Evolutionary conservation across 2,888 invertebrate species (phyloP).

Genomic region (Pediacus dermestoides): DNA sequence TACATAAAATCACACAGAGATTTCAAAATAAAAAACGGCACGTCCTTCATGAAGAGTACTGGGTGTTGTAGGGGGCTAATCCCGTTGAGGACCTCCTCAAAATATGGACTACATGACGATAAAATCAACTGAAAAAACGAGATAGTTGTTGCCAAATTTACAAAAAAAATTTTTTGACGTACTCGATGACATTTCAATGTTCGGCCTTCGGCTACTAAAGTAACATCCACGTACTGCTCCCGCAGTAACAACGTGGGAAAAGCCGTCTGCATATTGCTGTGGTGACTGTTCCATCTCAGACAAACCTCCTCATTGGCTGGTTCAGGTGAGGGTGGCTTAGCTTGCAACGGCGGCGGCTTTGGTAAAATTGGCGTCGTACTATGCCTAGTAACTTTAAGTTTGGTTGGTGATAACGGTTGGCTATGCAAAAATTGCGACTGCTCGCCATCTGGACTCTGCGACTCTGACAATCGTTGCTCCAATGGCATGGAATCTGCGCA

Average conservation of each 20-base stretch:
- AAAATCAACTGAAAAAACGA: constrained; percentile 51
- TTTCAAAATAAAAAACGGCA: constrained; percentile 53
- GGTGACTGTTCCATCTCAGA: constrained; percentile 57
- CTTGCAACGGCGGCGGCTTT: constrained; percentile 14
- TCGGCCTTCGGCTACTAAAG: constrained; percentile 54
- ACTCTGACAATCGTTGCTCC: constrained; percentile 30
- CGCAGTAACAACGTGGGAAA: constrained; percentile 52
- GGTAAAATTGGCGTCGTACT: constrained; percentile 16
- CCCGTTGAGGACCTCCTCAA: constrained; percentile 50
- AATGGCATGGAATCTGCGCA: constrained; percentile 41
- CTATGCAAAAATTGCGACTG: constrained; percentile 33
- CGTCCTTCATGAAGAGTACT: constrained; percentile 52
- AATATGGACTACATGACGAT: constrained; percentile 54
- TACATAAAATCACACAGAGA: constrained; percentile 55
- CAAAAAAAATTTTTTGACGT: constrained; percentile 13
- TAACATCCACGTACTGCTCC: constrained; percentile 56
- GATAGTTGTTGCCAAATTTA: constrained; percentile 9
- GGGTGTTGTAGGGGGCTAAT: constrained; percentile 51
- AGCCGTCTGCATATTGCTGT: constrained; percentile 54
- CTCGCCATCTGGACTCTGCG: constrained; percentile 9
- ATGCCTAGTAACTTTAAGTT: constrained; percentile 43
- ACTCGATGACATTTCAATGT: constrained; percentile 56
- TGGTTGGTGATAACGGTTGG: constrained; percentile 43
- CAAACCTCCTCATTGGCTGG: constrained; percentile 45
- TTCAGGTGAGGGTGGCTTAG: constrained; percentile 15